Evolutionary conservation across 2,888 invertebrate species (phyloP).

Genomic region (Margaritifera margaritifera): DNA sequence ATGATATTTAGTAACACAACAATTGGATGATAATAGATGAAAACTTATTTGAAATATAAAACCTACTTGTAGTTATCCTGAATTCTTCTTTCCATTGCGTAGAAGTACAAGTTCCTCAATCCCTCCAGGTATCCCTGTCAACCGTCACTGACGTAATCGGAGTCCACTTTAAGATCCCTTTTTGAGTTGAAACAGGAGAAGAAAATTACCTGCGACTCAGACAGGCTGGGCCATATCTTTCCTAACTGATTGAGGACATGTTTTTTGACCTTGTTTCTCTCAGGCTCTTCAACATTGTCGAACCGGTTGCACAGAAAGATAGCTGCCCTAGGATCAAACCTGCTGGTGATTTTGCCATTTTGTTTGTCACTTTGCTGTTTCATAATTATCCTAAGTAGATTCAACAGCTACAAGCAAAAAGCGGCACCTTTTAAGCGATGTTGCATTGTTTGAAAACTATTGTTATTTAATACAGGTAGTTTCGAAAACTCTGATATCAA

Average conservation of each 20-base stretch:
- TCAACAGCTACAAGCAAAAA: slow-evolving; percentile 26
- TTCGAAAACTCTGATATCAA: no score
- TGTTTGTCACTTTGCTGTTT: slow-evolving; percentile 15
- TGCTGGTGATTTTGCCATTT: no score
- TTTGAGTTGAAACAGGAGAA: slow-evolving; percentile 47
- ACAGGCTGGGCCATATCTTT: slow-evolving; percentile 44
- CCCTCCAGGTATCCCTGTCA: slow-evolving; percentile 47
- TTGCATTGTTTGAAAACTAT: no score
- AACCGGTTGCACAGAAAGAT: slow-evolving; percentile 60
- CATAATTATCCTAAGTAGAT: slow-evolving; percentile 36
- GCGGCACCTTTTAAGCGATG: no score
- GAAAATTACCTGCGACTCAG: slow-evolving; percentile 35
- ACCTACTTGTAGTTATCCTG: slow-evolving; percentile 54
- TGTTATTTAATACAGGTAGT: no score
- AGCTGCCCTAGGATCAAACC: slow-evolving; percentile 47
- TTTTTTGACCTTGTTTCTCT: slow-evolving; percentile 35
- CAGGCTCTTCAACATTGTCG: slow-evolving; percentile 45
- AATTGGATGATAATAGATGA: no score
- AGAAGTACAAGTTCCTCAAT: slow-evolving; percentile 46
- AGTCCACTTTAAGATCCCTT: slow-evolving; percentile 29
- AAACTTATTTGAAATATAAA: neutral
- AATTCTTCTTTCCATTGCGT: slow-evolving; percentile 45
- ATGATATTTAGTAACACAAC: no score
- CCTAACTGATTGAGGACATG: slow-evolving; percentile 29
- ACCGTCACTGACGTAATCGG: slow-evolving; percentile 55